Evolutionary conservation across 2,888 invertebrate species (phyloP).

Genomic region (Eupithecia tripunctaria): DNA sequence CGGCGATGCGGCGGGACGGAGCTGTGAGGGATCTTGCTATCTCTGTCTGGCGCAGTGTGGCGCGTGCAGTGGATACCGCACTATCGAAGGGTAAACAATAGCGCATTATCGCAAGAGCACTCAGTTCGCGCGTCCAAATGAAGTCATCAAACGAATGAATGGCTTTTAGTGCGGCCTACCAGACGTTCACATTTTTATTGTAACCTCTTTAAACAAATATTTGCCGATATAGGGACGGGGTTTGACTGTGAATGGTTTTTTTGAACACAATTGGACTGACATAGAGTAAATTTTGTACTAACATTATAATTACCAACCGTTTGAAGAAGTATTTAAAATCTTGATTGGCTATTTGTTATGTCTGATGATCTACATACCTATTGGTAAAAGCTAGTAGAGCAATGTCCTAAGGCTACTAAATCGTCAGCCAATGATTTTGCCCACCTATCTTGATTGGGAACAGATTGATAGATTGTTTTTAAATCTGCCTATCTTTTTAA

Average conservation of each 20-base stretch:
- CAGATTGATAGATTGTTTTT: background rate
- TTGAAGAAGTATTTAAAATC: slow-evolving; percentile 6
- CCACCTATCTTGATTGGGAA: background rate
- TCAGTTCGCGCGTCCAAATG: slow-evolving; percentile 81
- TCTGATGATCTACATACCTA: slow-evolving; percentile 3
- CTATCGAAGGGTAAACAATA: slow-evolving; percentile 85
- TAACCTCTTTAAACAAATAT: slow-evolving; percentile 79
- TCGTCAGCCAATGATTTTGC: slow-evolving; percentile 9
- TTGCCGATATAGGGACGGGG: slow-evolving; percentile 53
- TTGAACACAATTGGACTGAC: slow-evolving; percentile 25
- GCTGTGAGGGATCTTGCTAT: slow-evolving; percentile 61
- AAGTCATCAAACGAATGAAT: slow-evolving; percentile 84
- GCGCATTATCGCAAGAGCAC: slow-evolving; percentile 82
- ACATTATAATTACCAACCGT: background rate
- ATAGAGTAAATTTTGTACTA: slow-evolving; percentile 7
- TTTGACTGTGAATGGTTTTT: slow-evolving; percentile 47
- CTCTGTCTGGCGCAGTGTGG: slow-evolving; percentile 74
- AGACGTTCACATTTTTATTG: slow-evolving; percentile 80
- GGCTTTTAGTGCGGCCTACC: slow-evolving; percentile 74
- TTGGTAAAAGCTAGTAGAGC: slow-evolving; percentile 18
- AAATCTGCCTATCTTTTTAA: background rate
- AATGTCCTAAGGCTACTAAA: slow-evolving; percentile 19
- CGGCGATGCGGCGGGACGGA: slow-evolving; percentile 63
- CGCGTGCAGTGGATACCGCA: slow-evolving; percentile 81
- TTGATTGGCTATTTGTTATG: slow-evolving; percentile 7